Evolutionary conservation across 2,113 vertebrate genomes (phyloP).

Genomic region (Paraplagusia blochii): DNA sequence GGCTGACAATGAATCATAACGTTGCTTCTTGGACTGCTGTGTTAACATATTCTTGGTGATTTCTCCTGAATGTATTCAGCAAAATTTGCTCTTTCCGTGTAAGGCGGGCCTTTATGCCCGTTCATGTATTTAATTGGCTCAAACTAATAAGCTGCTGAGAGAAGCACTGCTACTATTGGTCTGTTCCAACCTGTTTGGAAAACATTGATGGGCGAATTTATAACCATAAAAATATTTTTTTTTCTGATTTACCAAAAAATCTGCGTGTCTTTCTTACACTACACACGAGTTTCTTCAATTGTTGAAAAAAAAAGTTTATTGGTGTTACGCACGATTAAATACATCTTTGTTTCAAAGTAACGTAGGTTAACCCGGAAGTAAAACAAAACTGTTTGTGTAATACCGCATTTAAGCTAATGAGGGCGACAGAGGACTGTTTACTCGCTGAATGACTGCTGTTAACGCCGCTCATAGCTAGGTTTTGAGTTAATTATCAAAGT

Average conservation of each 20-base stretch:
- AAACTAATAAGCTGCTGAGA: constrained; percentile 7
- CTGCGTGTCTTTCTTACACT: constrained; percentile 30
- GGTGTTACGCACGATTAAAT: no score
- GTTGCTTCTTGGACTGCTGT: constrained; percentile 38
- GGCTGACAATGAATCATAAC: background rate
- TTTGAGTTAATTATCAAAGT: no score
- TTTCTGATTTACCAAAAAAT: constrained; percentile 9
- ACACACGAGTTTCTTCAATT: no score
- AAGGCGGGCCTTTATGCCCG: constrained; percentile 11
- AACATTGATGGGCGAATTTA: constrained; percentile 9
- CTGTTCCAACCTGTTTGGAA: constrained; percentile 19
- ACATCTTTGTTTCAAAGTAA: no score
- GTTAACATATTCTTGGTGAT: constrained; percentile 32
- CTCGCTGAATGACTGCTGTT: no score
- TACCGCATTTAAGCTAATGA: constrained; percentile 38
- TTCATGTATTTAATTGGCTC: background rate
- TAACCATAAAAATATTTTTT: constrained; percentile 12
- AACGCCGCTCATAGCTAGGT: no score
- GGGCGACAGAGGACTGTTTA: constrained; percentile 15
- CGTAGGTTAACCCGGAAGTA: no score
- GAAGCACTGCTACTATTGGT: background rate
- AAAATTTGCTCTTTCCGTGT: constrained; percentile 30
- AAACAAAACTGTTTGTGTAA: constrained; percentile 7
- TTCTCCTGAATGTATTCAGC: constrained; percentile 64
- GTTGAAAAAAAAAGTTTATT: no score